phyloP scores from a whole-genome alignment of 2,888 invertebrate genomes.

The Theretra japonica region DNA sequence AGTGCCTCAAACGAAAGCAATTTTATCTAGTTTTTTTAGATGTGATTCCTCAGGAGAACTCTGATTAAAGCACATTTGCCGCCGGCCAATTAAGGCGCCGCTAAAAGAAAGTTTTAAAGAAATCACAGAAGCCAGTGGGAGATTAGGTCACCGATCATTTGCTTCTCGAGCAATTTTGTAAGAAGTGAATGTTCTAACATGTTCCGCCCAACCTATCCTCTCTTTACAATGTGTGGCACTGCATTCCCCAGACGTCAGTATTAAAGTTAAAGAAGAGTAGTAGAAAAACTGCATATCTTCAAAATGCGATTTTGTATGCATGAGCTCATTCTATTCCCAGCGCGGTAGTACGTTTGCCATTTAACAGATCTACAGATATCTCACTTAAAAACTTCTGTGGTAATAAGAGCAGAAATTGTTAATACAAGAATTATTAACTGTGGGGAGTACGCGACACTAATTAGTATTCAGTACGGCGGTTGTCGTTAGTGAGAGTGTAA shows the following conservation, averaged over 20 bases:
- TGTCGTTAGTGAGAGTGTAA: background rate
- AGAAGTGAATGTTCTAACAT: background rate
- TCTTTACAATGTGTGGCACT: background rate
- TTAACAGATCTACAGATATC: background rate
- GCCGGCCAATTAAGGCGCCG: slow-evolving; percentile 55
- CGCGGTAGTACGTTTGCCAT: background rate
- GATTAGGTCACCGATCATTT: background rate
- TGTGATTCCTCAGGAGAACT: slow-evolving; percentile 53
- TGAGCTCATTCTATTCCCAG: background rate
- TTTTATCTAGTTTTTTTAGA: slow-evolving; percentile 68
- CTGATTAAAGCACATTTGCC: slow-evolving; percentile 63
- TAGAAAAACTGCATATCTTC: background rate
- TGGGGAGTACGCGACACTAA: background rate
- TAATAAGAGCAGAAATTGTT: background rate
- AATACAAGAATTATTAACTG: background rate
- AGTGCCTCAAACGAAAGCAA: slow-evolving; percentile 74
- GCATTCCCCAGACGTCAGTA: background rate
- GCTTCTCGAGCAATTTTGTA: background rate
- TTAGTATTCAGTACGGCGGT: background rate
- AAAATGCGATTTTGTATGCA: background rate
- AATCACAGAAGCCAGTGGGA: background rate
- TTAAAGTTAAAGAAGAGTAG: background rate
- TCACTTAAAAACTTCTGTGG: background rate
- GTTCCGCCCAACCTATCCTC: background rate
- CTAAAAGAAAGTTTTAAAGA: slow-evolving; percentile 42